Evolutionary conservation across 1,140 invertebrate species (phyloP).

Genomic region (Calosoma granatense): DNA sequence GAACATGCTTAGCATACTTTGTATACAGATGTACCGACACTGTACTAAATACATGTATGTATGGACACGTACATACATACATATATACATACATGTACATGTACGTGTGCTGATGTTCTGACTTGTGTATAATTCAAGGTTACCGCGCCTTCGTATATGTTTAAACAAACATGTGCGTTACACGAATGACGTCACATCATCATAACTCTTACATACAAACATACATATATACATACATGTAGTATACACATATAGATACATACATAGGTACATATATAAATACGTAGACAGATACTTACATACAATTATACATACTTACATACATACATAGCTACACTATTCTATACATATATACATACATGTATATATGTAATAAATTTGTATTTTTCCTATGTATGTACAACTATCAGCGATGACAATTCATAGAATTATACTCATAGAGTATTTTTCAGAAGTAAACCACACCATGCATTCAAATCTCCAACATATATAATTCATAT

Average conservation of each 20-base stretch:
- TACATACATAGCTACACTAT: not conserved
- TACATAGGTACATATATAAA: slow-evolving; percentile 1
- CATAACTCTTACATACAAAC: no score
- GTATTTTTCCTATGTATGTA: not conserved
- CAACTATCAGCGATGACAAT: no score
- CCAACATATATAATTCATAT: no score
- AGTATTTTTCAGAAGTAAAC: no score
- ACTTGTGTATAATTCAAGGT: not conserved
- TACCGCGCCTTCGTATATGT: no score
- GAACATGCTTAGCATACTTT: no score
- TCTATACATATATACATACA: slow-evolving; percentile 4
- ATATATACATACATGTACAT: slow-evolving; percentile 5
- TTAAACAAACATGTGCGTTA: no score
- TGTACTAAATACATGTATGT: not conserved
- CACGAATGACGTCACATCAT: no score
- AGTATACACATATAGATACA: no score
- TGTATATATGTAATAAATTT: not conserved
- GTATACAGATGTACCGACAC: not conserved
- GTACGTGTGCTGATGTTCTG: not conserved
- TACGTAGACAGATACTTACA: slow-evolving; percentile 1
- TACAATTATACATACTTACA: not conserved
- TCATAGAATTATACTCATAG: no score
- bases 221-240: no score
- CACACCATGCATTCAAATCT: no score
- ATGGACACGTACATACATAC: not conserved